These are phyloP conservation scores for Apoda limacodes DNA, from an alignment of 2,888 invertebrate species.

Conservation along the genomic window DNA sequence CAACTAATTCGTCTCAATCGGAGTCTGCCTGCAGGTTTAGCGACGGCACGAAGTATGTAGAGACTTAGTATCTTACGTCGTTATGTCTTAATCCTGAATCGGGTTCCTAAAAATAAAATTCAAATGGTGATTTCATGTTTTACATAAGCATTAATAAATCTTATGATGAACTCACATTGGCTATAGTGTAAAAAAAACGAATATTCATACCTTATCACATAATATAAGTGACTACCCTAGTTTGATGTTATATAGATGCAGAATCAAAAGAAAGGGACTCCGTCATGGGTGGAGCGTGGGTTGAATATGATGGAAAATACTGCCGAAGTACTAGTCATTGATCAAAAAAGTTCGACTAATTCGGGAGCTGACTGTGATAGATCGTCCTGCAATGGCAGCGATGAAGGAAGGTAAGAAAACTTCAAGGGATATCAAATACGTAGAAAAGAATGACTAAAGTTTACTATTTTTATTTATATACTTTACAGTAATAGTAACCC, in stretches of 20 bases:
- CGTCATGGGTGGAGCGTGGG: slow-evolving; percentile 71
- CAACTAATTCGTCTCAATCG: too few species aligned
- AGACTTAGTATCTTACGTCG: too few species aligned
- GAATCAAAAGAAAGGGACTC: slow-evolving; percentile 62
- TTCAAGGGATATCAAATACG: not conserved
- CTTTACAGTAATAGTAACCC: not conserved
- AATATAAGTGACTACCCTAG: too few species aligned
- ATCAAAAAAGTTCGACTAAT: slow-evolving; percentile 62
- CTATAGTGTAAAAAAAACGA: too few species aligned
- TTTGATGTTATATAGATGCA: slow-evolving; percentile 57
- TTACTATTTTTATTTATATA: not conserved
- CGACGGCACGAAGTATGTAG: too few species aligned
- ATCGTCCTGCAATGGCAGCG: slow-evolving; percentile 58
- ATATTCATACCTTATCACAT: too few species aligned
- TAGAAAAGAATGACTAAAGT: slow-evolving; percentile 1
- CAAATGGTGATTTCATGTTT: too few species aligned
- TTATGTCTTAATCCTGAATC: too few species aligned
- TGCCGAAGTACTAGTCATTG: slow-evolving; percentile 68
- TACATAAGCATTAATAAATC: too few species aligned
- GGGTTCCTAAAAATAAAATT: too few species aligned
- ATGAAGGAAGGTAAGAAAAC: slow-evolving; percentile 49
- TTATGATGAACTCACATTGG: too few species aligned
- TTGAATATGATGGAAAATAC: slow-evolving; percentile 62
- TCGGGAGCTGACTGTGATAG: slow-evolving; percentile 56
- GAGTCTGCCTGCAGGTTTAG: too few species aligned